phyloP scores from a whole-genome alignment of 2,888 invertebrate genomes.

The Scotopteryx bipunctaria region DNA sequence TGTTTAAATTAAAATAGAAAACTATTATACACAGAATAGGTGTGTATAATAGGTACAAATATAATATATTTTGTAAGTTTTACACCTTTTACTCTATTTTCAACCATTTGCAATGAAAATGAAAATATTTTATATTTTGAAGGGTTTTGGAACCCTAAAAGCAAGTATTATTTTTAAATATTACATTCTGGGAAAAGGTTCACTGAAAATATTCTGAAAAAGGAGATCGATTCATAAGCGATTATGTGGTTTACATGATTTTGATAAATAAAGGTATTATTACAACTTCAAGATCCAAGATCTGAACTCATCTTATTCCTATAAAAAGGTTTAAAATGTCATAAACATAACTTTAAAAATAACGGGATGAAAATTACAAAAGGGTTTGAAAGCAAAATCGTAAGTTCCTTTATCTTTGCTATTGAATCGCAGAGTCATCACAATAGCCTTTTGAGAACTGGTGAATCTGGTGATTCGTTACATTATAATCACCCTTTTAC shows the following conservation, averaged over 20 bases:
- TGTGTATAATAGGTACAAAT: too few relatives aligned
- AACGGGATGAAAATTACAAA: background rate
- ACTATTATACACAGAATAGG: too few relatives aligned
- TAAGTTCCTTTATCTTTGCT: background rate
- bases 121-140: too few relatives aligned
- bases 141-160: too few relatives aligned
- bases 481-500: slow-evolving; percentile 12
- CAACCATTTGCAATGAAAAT: too few relatives aligned
- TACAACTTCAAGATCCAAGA: background rate
- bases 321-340: too few relatives aligned
- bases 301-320: too few relatives aligned
- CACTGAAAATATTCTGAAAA: background rate
- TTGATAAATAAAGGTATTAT: background rate
- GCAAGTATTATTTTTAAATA: background rate
- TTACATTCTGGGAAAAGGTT: background rate
- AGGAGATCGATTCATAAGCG: slow-evolving; percentile 4
- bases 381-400: background rate
- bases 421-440: background rate
- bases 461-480: too few relatives aligned
- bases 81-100: too few relatives aligned
- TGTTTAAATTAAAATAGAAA: too few relatives aligned
- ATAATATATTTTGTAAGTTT: too few relatives aligned
- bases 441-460: background rate
- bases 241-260: background rate
- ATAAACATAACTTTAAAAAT: background rate